Conservation (phyloP, 2,797 vertebrate species). For the Acrossocheilus wenchowensis region DNA sequence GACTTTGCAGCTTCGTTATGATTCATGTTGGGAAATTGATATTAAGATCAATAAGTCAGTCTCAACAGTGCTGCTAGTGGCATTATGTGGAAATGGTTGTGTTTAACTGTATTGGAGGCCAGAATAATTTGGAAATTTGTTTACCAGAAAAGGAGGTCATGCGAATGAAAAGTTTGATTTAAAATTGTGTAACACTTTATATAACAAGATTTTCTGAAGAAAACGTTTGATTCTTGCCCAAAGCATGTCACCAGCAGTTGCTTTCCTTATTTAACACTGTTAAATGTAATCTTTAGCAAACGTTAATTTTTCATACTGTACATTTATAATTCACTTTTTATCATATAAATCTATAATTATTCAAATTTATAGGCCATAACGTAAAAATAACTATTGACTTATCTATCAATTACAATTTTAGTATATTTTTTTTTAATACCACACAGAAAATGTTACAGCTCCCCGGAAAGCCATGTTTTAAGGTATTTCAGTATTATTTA, state of each 20-base stretch:
- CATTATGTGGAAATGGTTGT: constrained; percentile 52
- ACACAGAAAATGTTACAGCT: neutral
- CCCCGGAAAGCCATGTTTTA: neutral
- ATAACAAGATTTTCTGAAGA: neutral
- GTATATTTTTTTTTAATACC: neutral
- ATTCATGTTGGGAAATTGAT: constrained; percentile 75
- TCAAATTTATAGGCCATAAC: neutral
- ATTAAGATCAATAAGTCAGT: constrained; percentile 74
- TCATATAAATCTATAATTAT: neutral
- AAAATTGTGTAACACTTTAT: constrained; percentile 4
- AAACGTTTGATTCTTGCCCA: neutral
- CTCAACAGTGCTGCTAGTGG: constrained; percentile 59
- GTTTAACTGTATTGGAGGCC: constrained; percentile 10
- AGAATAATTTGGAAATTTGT: neutral
- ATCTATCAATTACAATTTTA: neutral
- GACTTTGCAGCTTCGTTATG: constrained; percentile 68
- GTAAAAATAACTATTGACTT: neutral
- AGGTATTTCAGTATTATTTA: neutral
- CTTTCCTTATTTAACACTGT: neutral
- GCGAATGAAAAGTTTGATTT: constrained; percentile 7
- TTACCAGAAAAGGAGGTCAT: neutral
- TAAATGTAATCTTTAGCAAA: neutral
- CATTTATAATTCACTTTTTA: neutral
- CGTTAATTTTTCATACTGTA: neutral
- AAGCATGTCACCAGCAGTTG: neutral